Conservation (phyloP, 2,113 vertebrate species). For the Cygnus buccinator region DNA sequence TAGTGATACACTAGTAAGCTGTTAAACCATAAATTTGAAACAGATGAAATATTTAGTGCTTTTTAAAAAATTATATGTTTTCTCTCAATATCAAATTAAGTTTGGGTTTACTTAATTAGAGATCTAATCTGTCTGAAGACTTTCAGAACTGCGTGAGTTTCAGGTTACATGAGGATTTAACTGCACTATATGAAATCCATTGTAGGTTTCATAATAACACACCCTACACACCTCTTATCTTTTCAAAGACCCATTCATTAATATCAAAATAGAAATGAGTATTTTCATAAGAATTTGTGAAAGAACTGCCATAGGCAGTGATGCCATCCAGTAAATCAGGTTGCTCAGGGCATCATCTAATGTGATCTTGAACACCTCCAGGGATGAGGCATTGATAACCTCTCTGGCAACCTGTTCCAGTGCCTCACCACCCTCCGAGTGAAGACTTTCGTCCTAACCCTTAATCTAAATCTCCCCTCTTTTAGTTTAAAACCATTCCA, state of each 20-base stretch:
- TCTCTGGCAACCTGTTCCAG: no score
- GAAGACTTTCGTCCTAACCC: no score
- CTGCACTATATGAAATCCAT: not conserved
- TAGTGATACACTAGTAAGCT: not conserved
- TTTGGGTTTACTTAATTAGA: not conserved
- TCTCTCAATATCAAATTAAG: not conserved
- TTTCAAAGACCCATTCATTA: not conserved
- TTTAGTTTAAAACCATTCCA: no score
- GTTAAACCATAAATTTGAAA: not conserved
- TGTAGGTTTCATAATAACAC: not conserved
- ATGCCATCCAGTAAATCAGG: no score
- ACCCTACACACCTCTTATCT: not conserved
- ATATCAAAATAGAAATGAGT: not conserved
- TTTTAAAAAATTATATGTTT: slow-evolving; percentile 1
- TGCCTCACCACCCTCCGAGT: no score
- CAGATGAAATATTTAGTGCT: not conserved
- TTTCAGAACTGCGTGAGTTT: not conserved
- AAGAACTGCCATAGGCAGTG: not conserved
- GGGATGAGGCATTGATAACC: no score
- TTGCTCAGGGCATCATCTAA: no score
- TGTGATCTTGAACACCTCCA: no score
- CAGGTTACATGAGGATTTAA: not conserved
- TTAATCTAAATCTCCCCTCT: no score
- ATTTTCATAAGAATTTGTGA: not conserved
- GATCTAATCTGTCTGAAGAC: not conserved